Evolutionary conservation across 2,888 invertebrate species (phyloP), one percentile per base, ranked within the genome.

Genomic region (Polydrusus tereticollis): DNA sequence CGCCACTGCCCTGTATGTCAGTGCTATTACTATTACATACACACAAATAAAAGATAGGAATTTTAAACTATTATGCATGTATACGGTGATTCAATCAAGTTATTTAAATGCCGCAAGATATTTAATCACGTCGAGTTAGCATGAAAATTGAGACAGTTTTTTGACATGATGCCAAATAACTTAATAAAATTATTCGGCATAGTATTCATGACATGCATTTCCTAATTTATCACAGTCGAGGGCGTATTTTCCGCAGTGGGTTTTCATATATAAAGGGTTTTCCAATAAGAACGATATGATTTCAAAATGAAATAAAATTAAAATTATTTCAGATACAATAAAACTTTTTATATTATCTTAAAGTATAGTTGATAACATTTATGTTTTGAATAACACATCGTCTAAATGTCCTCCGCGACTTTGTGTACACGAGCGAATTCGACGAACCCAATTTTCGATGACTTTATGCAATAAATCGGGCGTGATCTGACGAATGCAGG

Each of bases 131-230:
- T 20, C 18, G 5, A 16, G n/a, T 18, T 45, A 18, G 16, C 18
- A 29, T 14, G 29, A 29, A 26, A 55, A 55, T 29, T 55, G 29
- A 29, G 29, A 18, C 14, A 33, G 2, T 29, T 55, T 55, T 55
- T 33, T 55, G 55, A 55, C 14, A 29, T 29, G 29, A 29, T 55
- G 55, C 55, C 55, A 55, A 29, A 55, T 16, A n/a, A 18, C 10
- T 6, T 52, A 52, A 52, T 29, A 29, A 29, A 52, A 23, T 16
- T 23, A 52, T 52, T 23, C 26, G 12, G 20, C 23, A 26, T n/a
- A n/a, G n/a, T 23, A n/a, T 33, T 55, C 29, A 16, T 29, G 16
- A 29, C 1, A n/a, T 12, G n/a, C 1, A n/a, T 36, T 36, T 36
- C 36, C 12, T 36, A 36, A 36, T 36, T 36, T 36, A 36, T 12